phyloP scores from a whole-genome alignment of 2,113 vertebrate species.

The Plestiodon gilberti region DNA sequence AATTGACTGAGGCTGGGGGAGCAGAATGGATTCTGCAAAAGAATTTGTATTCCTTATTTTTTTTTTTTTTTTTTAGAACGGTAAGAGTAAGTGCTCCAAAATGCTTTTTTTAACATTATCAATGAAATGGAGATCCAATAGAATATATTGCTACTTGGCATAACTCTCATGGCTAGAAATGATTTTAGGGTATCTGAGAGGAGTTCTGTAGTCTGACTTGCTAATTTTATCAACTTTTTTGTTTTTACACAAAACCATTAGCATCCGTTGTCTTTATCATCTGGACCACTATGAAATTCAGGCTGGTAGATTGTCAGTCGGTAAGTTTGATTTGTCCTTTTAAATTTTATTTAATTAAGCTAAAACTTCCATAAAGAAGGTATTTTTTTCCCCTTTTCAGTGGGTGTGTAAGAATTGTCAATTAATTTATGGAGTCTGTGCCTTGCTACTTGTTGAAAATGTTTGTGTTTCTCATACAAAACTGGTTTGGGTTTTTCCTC shows the following conservation, averaged over 20 bases:
- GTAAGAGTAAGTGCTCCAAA: neutral
- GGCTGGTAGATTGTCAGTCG: constrained; percentile 93
- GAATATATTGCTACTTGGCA: neutral
- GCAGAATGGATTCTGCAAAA: constrained; percentile 6
- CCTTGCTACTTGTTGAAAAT: constrained; percentile 4
- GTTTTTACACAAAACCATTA: constrained; percentile 67
- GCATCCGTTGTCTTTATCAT: constrained; percentile 96
- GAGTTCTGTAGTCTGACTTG: neutral
- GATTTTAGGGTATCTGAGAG: neutral
- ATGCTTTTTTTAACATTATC: neutral
- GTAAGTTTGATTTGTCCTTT: constrained; percentile 74
- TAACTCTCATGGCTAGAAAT: neutral
- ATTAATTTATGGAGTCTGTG: neutral
- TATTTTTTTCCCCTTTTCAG: neutral
- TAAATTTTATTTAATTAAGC: neutral
- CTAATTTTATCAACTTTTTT: constrained; percentile 36
- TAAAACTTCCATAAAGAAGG: neutral
- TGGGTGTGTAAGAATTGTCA: neutral
- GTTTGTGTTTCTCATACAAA: neutral
- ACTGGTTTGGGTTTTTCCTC: neutral
- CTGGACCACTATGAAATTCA: constrained; percentile 97
- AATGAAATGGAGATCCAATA: neutral
- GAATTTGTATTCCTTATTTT: neutral
- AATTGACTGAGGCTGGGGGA: neutral
- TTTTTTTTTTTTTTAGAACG: neutral